These are phyloP conservation scores for Tenthredo notha DNA, from an alignment of 2,888 invertebrate species.

Conservation along the genomic window DNA sequence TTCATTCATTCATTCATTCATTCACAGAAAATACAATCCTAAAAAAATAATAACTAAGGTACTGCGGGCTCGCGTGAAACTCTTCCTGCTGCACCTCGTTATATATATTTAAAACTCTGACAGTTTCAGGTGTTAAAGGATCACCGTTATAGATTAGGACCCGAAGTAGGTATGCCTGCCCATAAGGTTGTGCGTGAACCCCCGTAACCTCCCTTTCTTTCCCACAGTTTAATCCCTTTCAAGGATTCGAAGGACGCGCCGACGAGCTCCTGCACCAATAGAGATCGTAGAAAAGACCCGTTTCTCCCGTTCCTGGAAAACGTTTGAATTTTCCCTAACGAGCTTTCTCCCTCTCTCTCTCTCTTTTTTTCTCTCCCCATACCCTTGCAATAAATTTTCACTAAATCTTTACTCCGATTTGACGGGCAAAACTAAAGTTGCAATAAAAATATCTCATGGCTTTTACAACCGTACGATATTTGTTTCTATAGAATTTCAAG, in stretches of 20 bases:
- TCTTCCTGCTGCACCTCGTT: background rate
- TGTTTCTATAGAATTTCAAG: background rate
- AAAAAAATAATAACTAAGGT: background rate
- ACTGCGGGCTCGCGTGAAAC: background rate
- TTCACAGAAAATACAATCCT: background rate
- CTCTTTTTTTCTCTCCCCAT: too few species aligned
- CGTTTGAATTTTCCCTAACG: constrained; percentile 37
- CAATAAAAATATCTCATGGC: background rate
- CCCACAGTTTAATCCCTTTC: constrained; percentile 48
- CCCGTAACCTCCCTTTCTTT: constrained; percentile 41
- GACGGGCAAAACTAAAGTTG: background rate
- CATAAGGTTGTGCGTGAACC: background rate
- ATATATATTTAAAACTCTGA: background rate
- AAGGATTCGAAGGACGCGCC: constrained; percentile 35
- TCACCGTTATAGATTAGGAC: constrained; percentile 44
- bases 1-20: background rate
- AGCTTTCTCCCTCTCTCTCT: too few species aligned
- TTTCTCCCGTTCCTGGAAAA: constrained; percentile 42
- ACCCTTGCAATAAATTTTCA: constrained; percentile 49
- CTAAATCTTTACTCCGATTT: background rate
- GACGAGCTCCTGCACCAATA: background rate
- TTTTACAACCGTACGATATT: background rate
- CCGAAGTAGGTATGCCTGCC: constrained; percentile 24
- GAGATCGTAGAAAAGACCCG: constrained; percentile 26
- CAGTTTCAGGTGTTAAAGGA: constrained; percentile 46